phyloP scores from a whole-genome alignment of 2,113 vertebrate genomes.

The Numenius arquata region DNA sequence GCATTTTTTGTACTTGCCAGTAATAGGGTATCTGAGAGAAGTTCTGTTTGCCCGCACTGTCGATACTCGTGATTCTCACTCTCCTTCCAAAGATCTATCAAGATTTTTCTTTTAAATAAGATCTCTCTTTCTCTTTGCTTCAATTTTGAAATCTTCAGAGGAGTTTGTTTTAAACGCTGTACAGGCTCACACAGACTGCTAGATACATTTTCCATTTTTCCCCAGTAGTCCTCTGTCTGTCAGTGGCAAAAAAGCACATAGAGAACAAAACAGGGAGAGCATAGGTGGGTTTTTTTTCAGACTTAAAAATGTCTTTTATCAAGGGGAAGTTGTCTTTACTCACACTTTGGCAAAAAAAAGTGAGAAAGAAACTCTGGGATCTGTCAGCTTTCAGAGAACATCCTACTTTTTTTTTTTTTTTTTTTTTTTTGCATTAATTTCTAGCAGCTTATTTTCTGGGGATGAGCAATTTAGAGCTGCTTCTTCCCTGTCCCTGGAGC shows the following conservation, averaged over 20 bases:
- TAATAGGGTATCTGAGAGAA: neutral
- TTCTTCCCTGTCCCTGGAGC: neutral
- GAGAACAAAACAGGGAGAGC: neutral
- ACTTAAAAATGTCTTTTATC: neutral
- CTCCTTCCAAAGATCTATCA: neutral
- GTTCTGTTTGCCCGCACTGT: neutral
- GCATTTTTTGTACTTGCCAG: neutral
- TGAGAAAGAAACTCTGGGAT: neutral
- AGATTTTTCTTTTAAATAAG: neutral
- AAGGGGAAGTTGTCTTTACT: neutral
- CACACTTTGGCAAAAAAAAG: neutral
- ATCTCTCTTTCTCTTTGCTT: neutral
- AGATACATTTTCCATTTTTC: neutral
- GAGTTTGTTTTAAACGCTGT: neutral
- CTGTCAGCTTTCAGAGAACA: neutral
- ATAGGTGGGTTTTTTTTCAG: neutral
- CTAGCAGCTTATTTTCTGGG: neutral
- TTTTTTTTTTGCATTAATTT: neutral
- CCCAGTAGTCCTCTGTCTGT: neutral
- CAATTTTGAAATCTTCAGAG: neutral
- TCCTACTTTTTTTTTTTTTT: neutral
- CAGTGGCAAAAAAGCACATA: neutral
- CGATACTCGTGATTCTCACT: accelerated
- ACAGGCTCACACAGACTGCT: neutral
- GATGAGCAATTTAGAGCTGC: neutral